Conservation (phyloP, 1,140 invertebrate genomes). For the Onthophagus taurus region DNA sequence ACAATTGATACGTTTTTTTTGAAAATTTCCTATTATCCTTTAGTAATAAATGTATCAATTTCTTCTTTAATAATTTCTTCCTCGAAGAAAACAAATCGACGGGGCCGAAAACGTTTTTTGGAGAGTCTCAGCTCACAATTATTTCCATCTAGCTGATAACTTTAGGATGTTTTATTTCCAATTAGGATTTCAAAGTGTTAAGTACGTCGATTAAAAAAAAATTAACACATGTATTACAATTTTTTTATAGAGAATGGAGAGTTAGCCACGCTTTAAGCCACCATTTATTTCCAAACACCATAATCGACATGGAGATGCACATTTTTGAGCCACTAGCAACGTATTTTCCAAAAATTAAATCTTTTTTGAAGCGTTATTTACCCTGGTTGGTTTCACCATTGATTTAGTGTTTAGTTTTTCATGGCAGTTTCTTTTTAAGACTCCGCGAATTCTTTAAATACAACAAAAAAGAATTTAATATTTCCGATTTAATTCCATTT, state of each 20-base stretch:
- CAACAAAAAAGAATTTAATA: not conserved
- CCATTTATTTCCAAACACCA: slow-evolving; percentile 70
- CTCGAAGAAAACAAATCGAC: no score
- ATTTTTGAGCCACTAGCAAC: slow-evolving; percentile 55
- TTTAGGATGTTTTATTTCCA: slow-evolving; percentile 77
- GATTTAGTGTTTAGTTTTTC: not conserved
- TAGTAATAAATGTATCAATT: no score
- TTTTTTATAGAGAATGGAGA: slow-evolving; percentile 56
- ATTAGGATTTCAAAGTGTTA: slow-evolving; percentile 53
- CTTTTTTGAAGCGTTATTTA: slow-evolving; percentile 33
- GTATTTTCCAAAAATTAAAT: slow-evolving; percentile 49
- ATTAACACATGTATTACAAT: slow-evolving; percentile 1
- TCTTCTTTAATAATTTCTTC: no score
- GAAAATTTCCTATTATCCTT: no score
- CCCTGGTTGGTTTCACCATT: slow-evolving; percentile 40
- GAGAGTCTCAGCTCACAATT: slow-evolving; percentile 66
- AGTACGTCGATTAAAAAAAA: slow-evolving; percentile 36
- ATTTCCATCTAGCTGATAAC: slow-evolving; percentile 67
- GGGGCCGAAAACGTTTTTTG: no score
- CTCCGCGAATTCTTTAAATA: not conserved
- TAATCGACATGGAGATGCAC: slow-evolving; percentile 65
- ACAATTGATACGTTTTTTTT: no score
- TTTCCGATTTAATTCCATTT: slow-evolving; percentile 40
- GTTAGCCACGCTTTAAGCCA: slow-evolving; percentile 70
- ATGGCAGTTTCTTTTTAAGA: not conserved